Base-by-base conservation (phyloP, 2,797 vertebrate species). In the Mycteria americana region DNA sequence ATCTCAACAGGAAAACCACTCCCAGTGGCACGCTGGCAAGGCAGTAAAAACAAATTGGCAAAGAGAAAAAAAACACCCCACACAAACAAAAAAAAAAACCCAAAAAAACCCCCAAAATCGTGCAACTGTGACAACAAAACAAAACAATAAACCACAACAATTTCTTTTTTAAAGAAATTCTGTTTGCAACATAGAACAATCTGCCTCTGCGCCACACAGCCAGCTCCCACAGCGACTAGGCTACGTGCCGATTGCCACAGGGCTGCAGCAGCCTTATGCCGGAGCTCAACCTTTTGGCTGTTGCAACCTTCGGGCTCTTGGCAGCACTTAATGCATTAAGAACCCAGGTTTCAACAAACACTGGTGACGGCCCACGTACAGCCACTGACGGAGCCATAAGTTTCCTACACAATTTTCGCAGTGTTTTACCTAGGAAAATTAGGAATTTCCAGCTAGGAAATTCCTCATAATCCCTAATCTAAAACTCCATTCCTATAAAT, bases 161-260 rank as follows among this genome's bases (percentile, higher is more conserved):
- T 0, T 5, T 3, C 7, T 21, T 19, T 50, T 63, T 24, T 2
- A 18, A 70, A 62, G 70, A n/a, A 51, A 62, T 67, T 51, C 43
- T 57, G 14, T 19, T 77, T 51, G n/a, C 37, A 41, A 17, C 14
- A 19, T 11, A 10, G 33, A 56, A 2, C 56, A 14, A 17, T 3
- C 30, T 28, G 31, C 27, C 16, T 27, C 41, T 31, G 59, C 51
- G 10, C 6, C 2, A 27, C 4, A 10, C 24, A 24, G 57, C 22
- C 83, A 64, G 39, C 24, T 60, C 43, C 17, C 3, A 1, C n/a
- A 17, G 33, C 0, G 6, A 33, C 15, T 2, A 6, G n/a, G 60
- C 35, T 59, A 56, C 41, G 30, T 17, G 41, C 33, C 2, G 1
- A 18, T 16, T 6, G 33, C 54, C 33, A n/a, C 5, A 5, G 23